Evolutionary conservation across 2,113 vertebrate species (phyloP).

Genomic region (Vidua macroura): DNA sequence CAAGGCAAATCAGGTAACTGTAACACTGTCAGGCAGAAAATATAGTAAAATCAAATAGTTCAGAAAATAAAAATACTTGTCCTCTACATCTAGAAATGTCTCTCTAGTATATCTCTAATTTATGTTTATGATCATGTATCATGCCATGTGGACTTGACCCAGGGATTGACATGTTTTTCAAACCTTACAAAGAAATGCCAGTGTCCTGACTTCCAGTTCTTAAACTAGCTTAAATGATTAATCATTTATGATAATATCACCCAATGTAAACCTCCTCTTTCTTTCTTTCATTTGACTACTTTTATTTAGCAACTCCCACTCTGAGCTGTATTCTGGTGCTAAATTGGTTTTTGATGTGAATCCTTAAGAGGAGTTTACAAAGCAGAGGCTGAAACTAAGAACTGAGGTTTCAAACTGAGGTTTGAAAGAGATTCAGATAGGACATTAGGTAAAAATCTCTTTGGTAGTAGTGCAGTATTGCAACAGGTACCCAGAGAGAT

Average conservation of each 20-base stretch:
- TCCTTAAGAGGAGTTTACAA: background rate
- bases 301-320: background rate
- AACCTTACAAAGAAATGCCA: background rate
- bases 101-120: background rate
- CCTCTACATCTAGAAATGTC: background rate
- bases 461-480: background rate
- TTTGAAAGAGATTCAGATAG: background rate
- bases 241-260: background rate
- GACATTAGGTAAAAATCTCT: background rate
- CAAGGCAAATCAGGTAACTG: background rate
- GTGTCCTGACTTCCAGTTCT: background rate
- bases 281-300: background rate
- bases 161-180: background rate
- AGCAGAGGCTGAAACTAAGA: background rate
- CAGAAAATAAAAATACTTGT: background rate
- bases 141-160: background rate
- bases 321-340: background rate
- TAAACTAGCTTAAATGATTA: background rate
- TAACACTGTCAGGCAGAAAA: background rate
- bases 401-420: background rate
- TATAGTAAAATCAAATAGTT: background rate
- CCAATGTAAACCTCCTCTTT: background rate
- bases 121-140: background rate
- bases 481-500: background rate
- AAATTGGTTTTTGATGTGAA: background rate